Evolutionary conservation across 2,888 invertebrate genomes (phyloP), one percentile per base, ranked within the genome.

Genomic region (Melipona bicolor): DNA sequence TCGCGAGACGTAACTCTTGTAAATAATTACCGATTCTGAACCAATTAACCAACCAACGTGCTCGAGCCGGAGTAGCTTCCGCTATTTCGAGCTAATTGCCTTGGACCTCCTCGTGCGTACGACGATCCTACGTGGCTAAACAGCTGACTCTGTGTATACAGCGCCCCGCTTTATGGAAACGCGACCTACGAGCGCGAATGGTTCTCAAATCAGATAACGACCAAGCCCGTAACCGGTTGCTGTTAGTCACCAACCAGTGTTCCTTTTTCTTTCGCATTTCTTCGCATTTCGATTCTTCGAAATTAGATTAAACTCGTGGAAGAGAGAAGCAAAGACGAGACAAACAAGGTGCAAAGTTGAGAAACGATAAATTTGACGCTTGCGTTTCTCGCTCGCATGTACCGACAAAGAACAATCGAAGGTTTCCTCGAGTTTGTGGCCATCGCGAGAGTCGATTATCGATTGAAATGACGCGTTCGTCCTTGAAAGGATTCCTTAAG

Each of bases 1-100:
- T 43, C 9, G 43, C 43, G 9, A 43, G 43, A 43, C 43, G 43
- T 43, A 9, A 43, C 9, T 43, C 43, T 43, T 43, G 43, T 11
- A 43, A 43, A 43, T 43, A 43, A 43, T 43, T 43, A 9, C 9
- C 9, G 9, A 43, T 43, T 43, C 9, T 9, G 9, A 43, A 43
- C 91, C 90, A 91, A 92, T 92, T 92, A 91, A 91, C 86, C 84
- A 81, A 83, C 84, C 43, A 43, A 43, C 43, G 43, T 43, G 9
- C 75, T 68, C 77, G 82, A 78, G 70, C 70, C 83, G 77, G 68
- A 71, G 77, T 86, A 81, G 90, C 91, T 92, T 92, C 90, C 92
- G 91, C 91, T 92, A 91, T 92, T 92, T 89, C 89, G 90, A 89
- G 88, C 89, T 90, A 92, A 92, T 92, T 91, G 88, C 88, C 87